Base-by-base conservation (phyloP, 2,888 invertebrate genomes). In the Tetragonisca angustula region DNA sequence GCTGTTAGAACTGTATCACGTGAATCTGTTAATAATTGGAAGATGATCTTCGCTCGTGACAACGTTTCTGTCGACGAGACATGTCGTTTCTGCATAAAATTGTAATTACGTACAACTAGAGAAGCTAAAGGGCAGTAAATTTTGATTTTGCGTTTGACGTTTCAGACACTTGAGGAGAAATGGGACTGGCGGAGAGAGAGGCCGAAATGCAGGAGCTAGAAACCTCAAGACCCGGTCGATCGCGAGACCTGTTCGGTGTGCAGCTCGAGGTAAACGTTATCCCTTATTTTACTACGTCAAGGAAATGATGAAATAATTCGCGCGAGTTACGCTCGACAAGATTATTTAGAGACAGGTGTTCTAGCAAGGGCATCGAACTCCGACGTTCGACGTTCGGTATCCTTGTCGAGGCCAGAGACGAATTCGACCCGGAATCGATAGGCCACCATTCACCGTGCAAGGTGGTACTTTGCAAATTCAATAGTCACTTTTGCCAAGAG, bases 161-260 rank as follows among this genome's bases (percentile, higher is more conserved):
- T 76, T 78, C 85, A 91, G 90, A 86, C 87, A 85, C 52, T 72
- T 69, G n/a, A 9, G 82, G 74, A 87, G 91, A 91, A 88, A 94
- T 94, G 94, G 94, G 94, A 88, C 89, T 94, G 71, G 94, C 93
- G 11, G 94, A 94, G 84, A 89, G 92, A 74, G 92, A 90, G 85
- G 91, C 91, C 76, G 92, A 91, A 88, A 93, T 94, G 93, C 91
- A 93, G 84, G 92, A 92, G 93, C 78, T 94, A 94, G 86, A 95
- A 92, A 87, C 95, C 68, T 84, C 90, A 64, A 91, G 94, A 88
- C 94, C 95, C n/a, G 95, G 95, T 87, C 94, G 96, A 86, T 95
- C 96, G 71, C 93, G 96, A 84, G 96, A 96, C 91, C 94, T 96
- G 54, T 96, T 96, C 89, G 96, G 96, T 68, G 95, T 96, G 73